These are phyloP conservation scores for Daboia siamensis DNA, from an alignment of 2,113 vertebrate species.

Conservation along the genomic window DNA sequence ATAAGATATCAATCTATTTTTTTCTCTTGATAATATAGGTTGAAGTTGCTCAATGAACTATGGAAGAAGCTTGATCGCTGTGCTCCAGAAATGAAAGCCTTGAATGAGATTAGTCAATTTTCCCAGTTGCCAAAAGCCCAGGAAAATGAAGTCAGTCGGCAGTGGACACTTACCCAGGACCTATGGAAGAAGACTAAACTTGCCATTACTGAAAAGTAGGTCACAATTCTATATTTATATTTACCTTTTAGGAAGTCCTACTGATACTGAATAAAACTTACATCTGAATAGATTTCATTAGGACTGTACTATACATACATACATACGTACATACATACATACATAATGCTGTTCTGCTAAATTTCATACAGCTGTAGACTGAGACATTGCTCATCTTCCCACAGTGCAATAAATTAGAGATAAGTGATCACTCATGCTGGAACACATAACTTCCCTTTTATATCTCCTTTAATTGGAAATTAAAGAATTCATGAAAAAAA, in stretches of 20 bases:
- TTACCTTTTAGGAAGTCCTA: background rate
- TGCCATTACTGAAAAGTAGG: constrained; percentile 77
- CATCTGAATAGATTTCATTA: background rate
- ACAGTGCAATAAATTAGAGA: background rate
- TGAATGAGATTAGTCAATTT: constrained; percentile 68
- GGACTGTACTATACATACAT: background rate
- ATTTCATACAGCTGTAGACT: background rate
- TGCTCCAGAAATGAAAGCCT: constrained; percentile 70
- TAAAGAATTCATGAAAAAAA: background rate
- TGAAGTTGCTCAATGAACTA: constrained; percentile 78
- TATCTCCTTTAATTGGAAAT: background rate
- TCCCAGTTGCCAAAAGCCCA: constrained; percentile 51
- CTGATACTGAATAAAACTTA: background rate
- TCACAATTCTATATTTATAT: background rate
- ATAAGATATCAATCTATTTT: constrained; percentile 34
- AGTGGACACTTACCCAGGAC: constrained; percentile 65
- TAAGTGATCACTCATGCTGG: background rate
- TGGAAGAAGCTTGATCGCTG: constrained; percentile 76
- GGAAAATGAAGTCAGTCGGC: constrained; percentile 60
- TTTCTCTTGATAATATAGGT: constrained; percentile 68
- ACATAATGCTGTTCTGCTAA: background rate
- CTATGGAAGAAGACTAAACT: constrained; percentile 80
- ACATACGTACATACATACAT: too few relatives aligned
- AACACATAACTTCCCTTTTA: background rate
- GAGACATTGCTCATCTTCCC: background rate